These are phyloP conservation scores for Cephalotes varians DNA, from an alignment of 2,888 invertebrate genomes.

Conservation along the genomic window DNA sequence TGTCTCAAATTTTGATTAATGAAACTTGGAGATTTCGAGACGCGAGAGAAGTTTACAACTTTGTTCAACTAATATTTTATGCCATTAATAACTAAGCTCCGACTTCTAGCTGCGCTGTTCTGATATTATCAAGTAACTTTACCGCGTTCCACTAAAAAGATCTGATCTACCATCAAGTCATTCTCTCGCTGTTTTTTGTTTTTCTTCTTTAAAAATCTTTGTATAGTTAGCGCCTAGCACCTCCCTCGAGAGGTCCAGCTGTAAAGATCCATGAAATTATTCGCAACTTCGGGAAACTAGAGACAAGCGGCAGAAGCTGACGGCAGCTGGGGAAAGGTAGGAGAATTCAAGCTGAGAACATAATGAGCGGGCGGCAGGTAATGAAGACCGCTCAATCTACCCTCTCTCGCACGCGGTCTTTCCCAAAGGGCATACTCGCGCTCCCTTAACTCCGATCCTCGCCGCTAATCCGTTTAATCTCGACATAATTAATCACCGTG, in stretches of 20 bases:
- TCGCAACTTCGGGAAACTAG: slow-evolving; percentile 26
- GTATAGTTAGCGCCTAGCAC: neutral
- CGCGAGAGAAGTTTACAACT: neutral
- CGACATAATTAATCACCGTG: slow-evolving; percentile 77
- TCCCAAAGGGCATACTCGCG: slow-evolving; percentile 69
- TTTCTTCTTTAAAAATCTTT: neutral
- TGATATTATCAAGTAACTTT: slow-evolving; percentile 20
- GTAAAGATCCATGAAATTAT: slow-evolving; percentile 7
- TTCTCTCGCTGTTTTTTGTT: neutral
- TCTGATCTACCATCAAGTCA: neutral
- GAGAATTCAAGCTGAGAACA: slow-evolving; percentile 80
- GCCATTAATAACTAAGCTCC: slow-evolving; percentile 31
- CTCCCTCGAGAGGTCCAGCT: neutral
- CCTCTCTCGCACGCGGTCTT: slow-evolving; percentile 64
- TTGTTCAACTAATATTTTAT: slow-evolving; percentile 39
- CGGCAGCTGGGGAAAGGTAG: slow-evolving; percentile 58
- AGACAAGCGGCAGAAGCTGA: slow-evolving; percentile 53
- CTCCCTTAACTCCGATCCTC: slow-evolving; percentile 70
- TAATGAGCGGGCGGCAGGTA: slow-evolving; percentile 82
- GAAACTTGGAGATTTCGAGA: slow-evolving; percentile 11
- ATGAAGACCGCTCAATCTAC: slow-evolving; percentile 82
- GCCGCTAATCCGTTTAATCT: slow-evolving; percentile 78
- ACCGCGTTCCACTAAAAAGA: neutral
- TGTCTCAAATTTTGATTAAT: slow-evolving; percentile 27
- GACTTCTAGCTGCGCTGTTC: slow-evolving; percentile 5